These are phyloP conservation scores for Uloborus plumipes DNA, from an alignment of 2,888 invertebrate genomes.

Conservation along the genomic window DNA sequence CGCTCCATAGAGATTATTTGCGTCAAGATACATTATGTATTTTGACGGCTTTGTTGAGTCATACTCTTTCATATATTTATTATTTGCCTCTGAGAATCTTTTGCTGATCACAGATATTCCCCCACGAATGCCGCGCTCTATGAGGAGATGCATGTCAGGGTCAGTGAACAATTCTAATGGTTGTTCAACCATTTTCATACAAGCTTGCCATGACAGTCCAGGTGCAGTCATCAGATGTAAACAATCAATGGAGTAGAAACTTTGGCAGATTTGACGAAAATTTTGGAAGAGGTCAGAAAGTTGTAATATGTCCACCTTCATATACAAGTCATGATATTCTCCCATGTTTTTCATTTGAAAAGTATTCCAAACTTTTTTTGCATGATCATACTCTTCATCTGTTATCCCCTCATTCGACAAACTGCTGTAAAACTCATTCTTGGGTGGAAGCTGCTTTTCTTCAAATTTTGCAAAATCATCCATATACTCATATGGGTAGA, in stretches of 20 bases:
- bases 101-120: slow-evolving; percentile 31
- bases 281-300: not conserved
- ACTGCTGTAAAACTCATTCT: not conserved
- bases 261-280: not conserved
- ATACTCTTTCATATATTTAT: slow-evolving; percentile 37
- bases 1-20: slow-evolving; percentile 37
- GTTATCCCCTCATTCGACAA: not conserved
- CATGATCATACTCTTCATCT: not conserved
- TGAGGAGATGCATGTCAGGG: slow-evolving; percentile 64
- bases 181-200: slow-evolving; percentile 62
- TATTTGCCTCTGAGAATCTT: slow-evolving; percentile 60
- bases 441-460: not conserved
- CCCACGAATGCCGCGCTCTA: slow-evolving; percentile 46
- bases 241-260: not conserved
- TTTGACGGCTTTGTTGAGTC: not conserved
- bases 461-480: not conserved
- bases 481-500: not conserved
- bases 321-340: not conserved
- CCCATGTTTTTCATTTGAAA: slow-evolving; percentile 33
- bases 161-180: slow-evolving; percentile 66
- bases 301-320: not conserved
- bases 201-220: slow-evolving; percentile 55
- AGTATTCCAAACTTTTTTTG: not conserved
- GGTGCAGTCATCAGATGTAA: slow-evolving; percentile 59
- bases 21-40: slow-evolving; percentile 40